phyloP scores from a whole-genome alignment of 2,113 vertebrate species.

The Labrus mixtus region DNA sequence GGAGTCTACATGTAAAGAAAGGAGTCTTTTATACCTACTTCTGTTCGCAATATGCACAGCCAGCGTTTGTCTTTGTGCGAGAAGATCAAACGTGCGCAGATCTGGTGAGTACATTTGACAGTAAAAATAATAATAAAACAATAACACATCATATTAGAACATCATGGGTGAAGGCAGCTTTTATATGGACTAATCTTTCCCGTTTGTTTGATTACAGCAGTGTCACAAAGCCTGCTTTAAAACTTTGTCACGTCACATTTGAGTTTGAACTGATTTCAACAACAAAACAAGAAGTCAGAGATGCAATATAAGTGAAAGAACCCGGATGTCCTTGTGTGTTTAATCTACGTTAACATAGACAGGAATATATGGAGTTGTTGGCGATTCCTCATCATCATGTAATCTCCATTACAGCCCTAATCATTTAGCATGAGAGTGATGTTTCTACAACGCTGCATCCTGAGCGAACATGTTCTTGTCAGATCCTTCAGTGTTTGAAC shows the following conservation, averaged over 20 bases:
- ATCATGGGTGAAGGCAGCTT: background rate
- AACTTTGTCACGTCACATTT: constrained; percentile 5
- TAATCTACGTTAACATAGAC: background rate
- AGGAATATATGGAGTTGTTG: background rate
- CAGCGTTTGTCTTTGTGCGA: constrained; percentile 64
- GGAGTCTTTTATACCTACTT: constrained; percentile 75
- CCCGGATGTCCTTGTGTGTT: background rate
- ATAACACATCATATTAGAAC: background rate
- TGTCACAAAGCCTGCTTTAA: constrained; percentile 11
- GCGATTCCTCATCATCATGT: background rate
- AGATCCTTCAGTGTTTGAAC: no score
- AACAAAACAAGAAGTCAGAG: background rate
- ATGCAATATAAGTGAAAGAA: background rate
- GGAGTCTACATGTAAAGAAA: constrained; percentile 76
- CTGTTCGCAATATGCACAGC: constrained; percentile 81
- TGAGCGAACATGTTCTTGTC: no score
- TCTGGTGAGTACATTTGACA: constrained; percentile 84
- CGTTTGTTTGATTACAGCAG: constrained; percentile 30
- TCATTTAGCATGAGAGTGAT: background rate
- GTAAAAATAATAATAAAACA: background rate
- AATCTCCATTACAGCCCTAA: no score
- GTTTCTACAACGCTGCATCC: no score
- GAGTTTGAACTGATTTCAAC: background rate
- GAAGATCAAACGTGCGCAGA: constrained; percentile 82
- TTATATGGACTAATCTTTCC: background rate